These are phyloP conservation scores for Phalacrocorax pelagicus DNA, from an alignment of 2,113 vertebrate species.

Conservation along the genomic window DNA sequence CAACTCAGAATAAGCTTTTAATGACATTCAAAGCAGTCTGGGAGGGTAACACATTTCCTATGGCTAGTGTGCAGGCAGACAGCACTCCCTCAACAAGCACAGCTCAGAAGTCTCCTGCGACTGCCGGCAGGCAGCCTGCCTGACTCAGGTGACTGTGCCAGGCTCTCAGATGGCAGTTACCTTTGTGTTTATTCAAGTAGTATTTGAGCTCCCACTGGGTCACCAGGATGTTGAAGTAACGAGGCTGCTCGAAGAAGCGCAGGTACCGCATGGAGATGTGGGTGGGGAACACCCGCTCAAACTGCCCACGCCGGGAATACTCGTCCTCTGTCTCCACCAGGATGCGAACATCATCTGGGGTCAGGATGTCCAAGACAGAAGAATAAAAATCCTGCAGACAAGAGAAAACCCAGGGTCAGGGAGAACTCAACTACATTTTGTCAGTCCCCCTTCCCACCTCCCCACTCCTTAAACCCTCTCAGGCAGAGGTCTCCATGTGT, in stretches of 20 bases:
- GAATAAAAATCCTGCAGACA: constrained; percentile 82
- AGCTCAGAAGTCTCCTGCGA: neutral
- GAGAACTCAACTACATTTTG: neutral
- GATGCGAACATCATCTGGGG: constrained; percentile 87
- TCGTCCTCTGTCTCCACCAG: constrained; percentile 92
- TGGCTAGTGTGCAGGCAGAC: neutral
- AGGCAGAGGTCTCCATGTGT: neutral
- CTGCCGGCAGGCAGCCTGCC: neutral
- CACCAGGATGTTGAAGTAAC: constrained; percentile 92
- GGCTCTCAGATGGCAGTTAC: constrained; percentile 50
- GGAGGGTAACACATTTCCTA: neutral
- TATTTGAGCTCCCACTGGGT: constrained; percentile 93
- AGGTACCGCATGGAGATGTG: constrained; percentile 86
- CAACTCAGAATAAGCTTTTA: neutral
- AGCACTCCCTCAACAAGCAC: neutral
- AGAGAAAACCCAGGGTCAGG: neutral
- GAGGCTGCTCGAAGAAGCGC: constrained; percentile 89
- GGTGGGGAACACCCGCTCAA: constrained; percentile 90
- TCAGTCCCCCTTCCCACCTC: neutral
- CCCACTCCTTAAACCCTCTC: neutral
- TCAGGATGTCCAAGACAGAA: constrained; percentile 87
- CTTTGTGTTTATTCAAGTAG: constrained; percentile 81
- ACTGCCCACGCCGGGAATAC: constrained; percentile 84
- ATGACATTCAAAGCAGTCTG: neutral
- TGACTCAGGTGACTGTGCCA: neutral